These are phyloP conservation scores for Micronycteris hirsuta DNA, from an alignment of 2,113 vertebrate species.

Conservation along the genomic window DNA sequence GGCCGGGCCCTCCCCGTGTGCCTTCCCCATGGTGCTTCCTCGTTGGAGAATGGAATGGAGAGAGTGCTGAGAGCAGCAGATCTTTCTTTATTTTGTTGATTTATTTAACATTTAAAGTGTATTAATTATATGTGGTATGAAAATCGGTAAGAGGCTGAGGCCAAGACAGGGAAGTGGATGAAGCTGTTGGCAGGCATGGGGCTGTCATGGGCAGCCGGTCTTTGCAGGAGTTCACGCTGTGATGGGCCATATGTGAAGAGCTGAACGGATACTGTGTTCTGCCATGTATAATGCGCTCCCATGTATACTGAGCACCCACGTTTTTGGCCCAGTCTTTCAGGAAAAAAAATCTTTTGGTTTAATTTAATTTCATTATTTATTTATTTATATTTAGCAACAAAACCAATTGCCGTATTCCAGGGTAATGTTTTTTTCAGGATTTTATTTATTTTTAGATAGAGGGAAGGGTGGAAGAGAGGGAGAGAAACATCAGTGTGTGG, in stretches of 20 bases:
- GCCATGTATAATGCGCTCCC: no score
- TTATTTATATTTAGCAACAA: no score
- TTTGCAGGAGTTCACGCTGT: not conserved
- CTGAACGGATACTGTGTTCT: not conserved
- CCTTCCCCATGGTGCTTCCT: not conserved
- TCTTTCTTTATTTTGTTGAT: not conserved
- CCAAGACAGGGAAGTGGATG: not conserved
- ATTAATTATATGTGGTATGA: not conserved
- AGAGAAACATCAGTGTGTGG: no score
- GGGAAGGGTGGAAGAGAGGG: no score
- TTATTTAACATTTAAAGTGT: not conserved
- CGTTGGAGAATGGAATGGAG: not conserved
- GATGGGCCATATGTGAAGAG: not conserved
- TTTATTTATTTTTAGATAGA: no score
- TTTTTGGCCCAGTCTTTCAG: no score
- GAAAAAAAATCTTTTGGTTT: no score
- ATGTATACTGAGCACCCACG: no score
- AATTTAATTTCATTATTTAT: no score
- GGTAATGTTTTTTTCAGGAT: no score
- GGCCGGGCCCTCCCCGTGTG: not conserved
- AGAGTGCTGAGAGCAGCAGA: not conserved
- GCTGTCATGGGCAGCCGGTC: not conserved
- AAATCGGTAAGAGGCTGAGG: not conserved
- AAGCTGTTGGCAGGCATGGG: not conserved
- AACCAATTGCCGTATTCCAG: no score